A percentile compares a stretch with the other conserved stretches of the same genome.
Evolutionary conservation across 2,113 vertebrate genomes (phyloP).

Genomic region (Gnathonemus echidnorhynchus): DNA sequence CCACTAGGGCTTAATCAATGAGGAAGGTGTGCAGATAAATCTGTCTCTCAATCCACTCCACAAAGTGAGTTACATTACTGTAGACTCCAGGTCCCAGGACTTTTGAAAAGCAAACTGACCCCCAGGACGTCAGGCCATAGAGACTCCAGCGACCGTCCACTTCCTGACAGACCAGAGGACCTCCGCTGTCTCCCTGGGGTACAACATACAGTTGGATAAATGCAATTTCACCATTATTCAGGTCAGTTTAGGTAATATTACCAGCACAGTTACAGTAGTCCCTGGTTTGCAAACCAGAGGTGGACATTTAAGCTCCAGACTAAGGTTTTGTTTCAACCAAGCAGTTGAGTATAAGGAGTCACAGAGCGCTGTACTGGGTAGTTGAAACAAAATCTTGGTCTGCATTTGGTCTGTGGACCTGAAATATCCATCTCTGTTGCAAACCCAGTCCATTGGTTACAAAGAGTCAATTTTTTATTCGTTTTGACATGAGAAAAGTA

Average conservation of each 20-base stretch:
- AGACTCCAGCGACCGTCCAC: constrained; percentile 70
- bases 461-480: neutral
- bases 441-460: neutral
- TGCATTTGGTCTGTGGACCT: neutral
- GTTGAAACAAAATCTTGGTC: neutral
- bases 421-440: neutral
- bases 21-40: constrained; percentile 83
- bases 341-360: neutral
- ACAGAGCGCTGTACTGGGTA: neutral
- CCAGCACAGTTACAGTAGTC: neutral
- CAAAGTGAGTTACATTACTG: constrained; percentile 80
- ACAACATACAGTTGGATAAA: neutral
- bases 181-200: constrained; percentile 76
- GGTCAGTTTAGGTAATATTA: neutral
- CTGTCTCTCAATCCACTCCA: constrained; percentile 81
- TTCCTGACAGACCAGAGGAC: constrained; percentile 71
- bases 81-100: constrained; percentile 79
- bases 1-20: constrained; percentile 40
- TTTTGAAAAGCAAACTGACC: constrained; percentile 78
- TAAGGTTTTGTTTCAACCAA: neutral
- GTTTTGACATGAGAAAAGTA: neutral
- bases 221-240: neutral
- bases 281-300: neutral
- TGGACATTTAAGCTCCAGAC: neutral
- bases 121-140: constrained; percentile 81